phyloP scores from a whole-genome alignment of 2,113 vertebrate species.

The Lepisosteus oculatus region DNA sequence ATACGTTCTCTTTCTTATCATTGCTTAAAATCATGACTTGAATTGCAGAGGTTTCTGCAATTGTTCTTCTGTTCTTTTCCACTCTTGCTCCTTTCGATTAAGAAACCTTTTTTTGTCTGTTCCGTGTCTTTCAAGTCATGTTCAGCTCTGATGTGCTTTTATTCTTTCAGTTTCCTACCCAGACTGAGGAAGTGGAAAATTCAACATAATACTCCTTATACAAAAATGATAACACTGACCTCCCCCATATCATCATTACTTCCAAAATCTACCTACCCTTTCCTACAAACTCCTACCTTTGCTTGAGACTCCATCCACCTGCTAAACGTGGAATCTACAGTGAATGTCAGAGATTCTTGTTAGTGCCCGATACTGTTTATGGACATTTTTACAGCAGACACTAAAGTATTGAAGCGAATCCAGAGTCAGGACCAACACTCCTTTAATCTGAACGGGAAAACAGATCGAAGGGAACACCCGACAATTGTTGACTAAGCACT shows the following conservation, averaged over 20 bases:
- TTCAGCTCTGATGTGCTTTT: too few species aligned
- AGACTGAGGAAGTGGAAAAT: too few species aligned
- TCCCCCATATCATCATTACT: constrained; percentile 31
- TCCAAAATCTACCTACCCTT: constrained; percentile 33
- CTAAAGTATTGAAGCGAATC: constrained; percentile 10
- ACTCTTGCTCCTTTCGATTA: background rate
- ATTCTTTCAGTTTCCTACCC: too few species aligned
- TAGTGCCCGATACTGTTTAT: constrained; percentile 14
- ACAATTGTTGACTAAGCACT: constrained; percentile 31
- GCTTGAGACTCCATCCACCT: too few species aligned
- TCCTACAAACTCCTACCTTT: constrained; percentile 27
- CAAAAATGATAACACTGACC: constrained; percentile 16
- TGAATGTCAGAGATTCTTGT: too few species aligned
- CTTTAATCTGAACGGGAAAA: constrained; percentile 28
- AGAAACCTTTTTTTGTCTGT: too few species aligned
- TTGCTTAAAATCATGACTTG: too few species aligned
- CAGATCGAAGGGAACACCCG: constrained; percentile 43
- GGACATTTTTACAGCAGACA: background rate
- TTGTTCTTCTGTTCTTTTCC: constrained; percentile 20
- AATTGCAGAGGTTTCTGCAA: too few species aligned
- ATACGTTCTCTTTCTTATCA: too few species aligned
- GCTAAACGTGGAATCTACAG: too few species aligned
- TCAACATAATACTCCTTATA: too few species aligned
- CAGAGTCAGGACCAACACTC: constrained; percentile 22
- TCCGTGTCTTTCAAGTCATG: too few species aligned